Evolutionary conservation across 2,113 vertebrate species (phyloP).

Genomic region (Lampris incognitus): DNA sequence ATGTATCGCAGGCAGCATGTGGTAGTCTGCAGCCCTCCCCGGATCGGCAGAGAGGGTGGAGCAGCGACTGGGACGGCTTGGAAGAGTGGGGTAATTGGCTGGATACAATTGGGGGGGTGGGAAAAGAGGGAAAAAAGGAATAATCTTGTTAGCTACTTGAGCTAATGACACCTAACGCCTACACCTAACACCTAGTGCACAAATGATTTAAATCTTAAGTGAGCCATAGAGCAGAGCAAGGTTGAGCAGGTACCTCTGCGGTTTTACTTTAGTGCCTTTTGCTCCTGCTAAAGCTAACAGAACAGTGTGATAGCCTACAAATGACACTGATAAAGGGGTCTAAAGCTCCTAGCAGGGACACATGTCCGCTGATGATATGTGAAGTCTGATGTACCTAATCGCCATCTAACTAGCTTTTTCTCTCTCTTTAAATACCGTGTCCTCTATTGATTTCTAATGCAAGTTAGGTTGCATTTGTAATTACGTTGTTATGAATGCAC

Average conservation of each 20-base stretch:
- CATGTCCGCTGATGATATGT: conserved; percentile 24
- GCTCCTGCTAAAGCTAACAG: conserved; percentile 35
- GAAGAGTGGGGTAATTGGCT: too few species aligned
- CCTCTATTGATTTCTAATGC: conserved; percentile 8
- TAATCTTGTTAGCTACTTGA: not conserved
- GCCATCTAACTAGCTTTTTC: not conserved
- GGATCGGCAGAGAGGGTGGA: too few species aligned
- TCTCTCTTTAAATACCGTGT: not conserved
- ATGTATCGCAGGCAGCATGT: too few species aligned
- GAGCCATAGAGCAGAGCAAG: conserved; percentile 9
- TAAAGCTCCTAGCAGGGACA: conserved; percentile 3
- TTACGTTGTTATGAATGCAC: too few species aligned
- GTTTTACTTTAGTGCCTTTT: conserved; percentile 21
- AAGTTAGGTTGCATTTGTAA: not conserved
- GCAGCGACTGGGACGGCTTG: too few species aligned
- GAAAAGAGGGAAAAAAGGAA: too few species aligned
- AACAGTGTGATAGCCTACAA: conserved; percentile 33
- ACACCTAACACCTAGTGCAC: conserved; percentile 8
- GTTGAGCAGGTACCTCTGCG: conserved; percentile 35
- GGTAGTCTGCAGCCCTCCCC: too few species aligned
- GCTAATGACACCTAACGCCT: conserved; percentile 1
- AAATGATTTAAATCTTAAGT: conserved; percentile 41
- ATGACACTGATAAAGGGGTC: conserved; percentile 30
- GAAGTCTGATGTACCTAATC: conserved; percentile 17
- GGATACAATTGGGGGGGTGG: too few species aligned